A percentile compares a stretch with the other conserved stretches of the same genome.
Evolutionary conservation across 2,888 invertebrate genomes (phyloP).

Genomic region (Ptychoptera albimana): DNA sequence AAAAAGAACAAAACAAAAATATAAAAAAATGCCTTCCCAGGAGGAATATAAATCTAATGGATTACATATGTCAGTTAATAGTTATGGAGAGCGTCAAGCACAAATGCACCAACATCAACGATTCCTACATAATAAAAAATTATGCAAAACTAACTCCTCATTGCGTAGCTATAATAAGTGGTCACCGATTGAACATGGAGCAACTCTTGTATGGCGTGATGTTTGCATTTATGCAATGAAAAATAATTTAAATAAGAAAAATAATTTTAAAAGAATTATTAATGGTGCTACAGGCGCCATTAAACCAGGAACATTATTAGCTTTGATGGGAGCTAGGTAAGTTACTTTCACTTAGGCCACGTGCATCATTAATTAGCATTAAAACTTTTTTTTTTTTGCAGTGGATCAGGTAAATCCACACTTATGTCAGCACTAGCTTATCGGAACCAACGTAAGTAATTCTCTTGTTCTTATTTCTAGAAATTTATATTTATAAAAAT

Average conservation of each 20-base stretch:
- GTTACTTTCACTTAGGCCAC: constrained; percentile 11
- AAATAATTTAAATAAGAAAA: constrained; percentile 27
- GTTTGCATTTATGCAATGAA: constrained; percentile 50
- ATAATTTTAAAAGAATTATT: constrained; percentile 51
- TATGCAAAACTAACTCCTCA: constrained; percentile 17
- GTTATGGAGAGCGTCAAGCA: too few relatives aligned
- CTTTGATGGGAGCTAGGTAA: constrained; percentile 74
- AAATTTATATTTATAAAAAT: too few relatives aligned
- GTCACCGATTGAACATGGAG: constrained; percentile 42
- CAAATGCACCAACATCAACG: too few relatives aligned
- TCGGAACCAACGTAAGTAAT: constrained; percentile 48
- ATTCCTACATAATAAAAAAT: neutral
- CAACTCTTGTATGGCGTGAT: constrained; percentile 67
- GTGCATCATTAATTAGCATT: constrained; percentile 1
- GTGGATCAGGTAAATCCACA: constrained; percentile 80
- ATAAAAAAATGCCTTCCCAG: too few relatives aligned
- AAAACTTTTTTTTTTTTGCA: constrained; percentile 10
- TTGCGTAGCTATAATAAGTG: constrained; percentile 34
- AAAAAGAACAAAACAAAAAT: too few relatives aligned
- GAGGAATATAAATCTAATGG: too few relatives aligned
- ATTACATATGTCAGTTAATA: too few relatives aligned
- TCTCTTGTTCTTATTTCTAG: neutral
- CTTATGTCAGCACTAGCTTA: constrained; percentile 71
- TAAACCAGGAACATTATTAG: constrained; percentile 64
- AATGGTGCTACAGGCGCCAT: constrained; percentile 72